Evolutionary conservation across 2,113 vertebrate genomes (phyloP).

Genomic region (Ictidomys tridecemlineatus): DNA sequence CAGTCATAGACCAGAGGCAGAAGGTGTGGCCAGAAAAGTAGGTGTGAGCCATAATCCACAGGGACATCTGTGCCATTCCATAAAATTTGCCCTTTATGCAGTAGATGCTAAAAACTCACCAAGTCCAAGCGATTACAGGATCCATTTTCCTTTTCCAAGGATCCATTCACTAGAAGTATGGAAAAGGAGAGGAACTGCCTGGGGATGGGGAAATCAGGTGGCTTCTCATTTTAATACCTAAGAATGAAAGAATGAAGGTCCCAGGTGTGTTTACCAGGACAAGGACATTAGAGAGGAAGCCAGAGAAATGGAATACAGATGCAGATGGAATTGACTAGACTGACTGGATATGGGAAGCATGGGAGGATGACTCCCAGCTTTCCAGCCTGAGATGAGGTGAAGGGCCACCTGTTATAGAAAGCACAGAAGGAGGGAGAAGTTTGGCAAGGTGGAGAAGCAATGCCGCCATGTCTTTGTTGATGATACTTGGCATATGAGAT

Average conservation of each 20-base stretch:
- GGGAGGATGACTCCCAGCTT: not conserved
- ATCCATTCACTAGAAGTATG: not conserved
- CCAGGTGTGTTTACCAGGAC: not conserved
- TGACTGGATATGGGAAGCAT: not conserved
- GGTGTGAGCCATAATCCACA: not conserved
- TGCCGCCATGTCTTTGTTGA: not conserved
- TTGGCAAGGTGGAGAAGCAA: not conserved
- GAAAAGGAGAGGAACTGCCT: not conserved
- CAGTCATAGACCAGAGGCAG: not conserved
- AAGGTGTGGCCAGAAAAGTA: not conserved
- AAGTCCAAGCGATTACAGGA: not conserved
- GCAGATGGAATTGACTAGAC: not conserved
- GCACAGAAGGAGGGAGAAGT: not conserved
- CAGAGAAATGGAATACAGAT: not conserved
- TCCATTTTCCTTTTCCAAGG: constrained; percentile 29
- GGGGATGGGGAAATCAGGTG: not conserved
- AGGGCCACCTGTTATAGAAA: not conserved
- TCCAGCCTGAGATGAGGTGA: not conserved
- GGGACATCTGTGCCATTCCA: not conserved
- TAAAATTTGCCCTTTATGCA: not conserved
- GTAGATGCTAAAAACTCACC: not conserved
- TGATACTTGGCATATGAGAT: not conserved
- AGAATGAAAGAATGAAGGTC: not conserved
- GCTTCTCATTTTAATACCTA: not conserved
- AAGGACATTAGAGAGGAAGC: not conserved